phyloP scores from a whole-genome alignment of 2,113 vertebrate genomes.

The Hepsetus odoe region DNA sequence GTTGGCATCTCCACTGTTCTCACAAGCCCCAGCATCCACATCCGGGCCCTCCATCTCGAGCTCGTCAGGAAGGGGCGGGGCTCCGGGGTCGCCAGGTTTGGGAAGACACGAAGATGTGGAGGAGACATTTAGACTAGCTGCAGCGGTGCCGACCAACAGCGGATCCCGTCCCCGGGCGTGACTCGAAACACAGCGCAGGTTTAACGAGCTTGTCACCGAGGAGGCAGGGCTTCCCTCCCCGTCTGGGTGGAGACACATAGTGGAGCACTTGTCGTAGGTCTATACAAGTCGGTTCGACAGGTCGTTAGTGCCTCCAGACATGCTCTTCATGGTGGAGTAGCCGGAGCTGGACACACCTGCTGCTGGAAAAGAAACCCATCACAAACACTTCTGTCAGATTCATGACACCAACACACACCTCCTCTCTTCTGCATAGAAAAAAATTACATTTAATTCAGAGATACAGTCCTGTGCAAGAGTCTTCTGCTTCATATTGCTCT shows the following conservation, averaged over 20 bases:
- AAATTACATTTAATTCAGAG: no score
- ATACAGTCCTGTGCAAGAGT: no score
- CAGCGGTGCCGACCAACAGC: slow-evolving; percentile 25
- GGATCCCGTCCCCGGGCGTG: slow-evolving; percentile 72
- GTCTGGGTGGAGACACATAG: slow-evolving; percentile 83
- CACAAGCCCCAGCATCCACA: slow-evolving; percentile 63
- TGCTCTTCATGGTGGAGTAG: slow-evolving; percentile 67
- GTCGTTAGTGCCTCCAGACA: slow-evolving; percentile 70
- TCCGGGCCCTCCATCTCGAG: slow-evolving; percentile 75
- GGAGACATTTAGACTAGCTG: slow-evolving; percentile 59
- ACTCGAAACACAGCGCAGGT: slow-evolving; percentile 69
- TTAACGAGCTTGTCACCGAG: slow-evolving; percentile 76
- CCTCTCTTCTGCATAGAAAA: no score
- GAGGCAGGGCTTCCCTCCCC: slow-evolving; percentile 81
- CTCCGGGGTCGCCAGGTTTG: slow-evolving; percentile 91
- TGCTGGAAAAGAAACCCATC: slow-evolving; percentile 56
- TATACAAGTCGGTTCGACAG: slow-evolving; percentile 79
- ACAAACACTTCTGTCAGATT: neutral
- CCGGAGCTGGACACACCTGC: slow-evolving; percentile 77
- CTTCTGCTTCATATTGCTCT: no score
- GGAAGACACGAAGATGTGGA: slow-evolving; percentile 82
- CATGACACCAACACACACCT: neutral
- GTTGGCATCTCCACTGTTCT: slow-evolving; percentile 78
- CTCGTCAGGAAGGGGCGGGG: slow-evolving; percentile 85
- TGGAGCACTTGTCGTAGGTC: slow-evolving; percentile 80